Conservation (phyloP, 2,888 invertebrate species). For the Zygogramma bicolorata region DNA sequence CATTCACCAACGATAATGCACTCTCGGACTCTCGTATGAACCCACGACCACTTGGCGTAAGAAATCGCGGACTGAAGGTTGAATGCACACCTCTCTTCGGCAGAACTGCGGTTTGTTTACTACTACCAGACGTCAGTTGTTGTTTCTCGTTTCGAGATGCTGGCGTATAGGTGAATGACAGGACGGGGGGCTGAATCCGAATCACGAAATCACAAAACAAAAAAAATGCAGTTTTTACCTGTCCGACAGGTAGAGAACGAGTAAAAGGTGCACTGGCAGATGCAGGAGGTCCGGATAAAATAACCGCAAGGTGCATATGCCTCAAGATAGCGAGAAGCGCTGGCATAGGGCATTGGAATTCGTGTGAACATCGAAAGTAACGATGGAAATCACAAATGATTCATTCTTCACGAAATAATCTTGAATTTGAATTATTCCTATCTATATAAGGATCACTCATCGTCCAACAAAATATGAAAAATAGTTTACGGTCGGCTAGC, state of each 20-base stretch:
- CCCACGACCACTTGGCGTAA: neutral
- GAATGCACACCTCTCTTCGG: neutral
- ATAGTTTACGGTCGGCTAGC: too few species aligned
- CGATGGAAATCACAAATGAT: too few species aligned
- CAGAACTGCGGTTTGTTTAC: slow-evolving; percentile 5
- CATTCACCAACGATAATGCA: slow-evolving; percentile 1
- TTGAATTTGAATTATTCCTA: too few species aligned
- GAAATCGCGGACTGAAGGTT: neutral
- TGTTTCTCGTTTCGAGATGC: neutral
- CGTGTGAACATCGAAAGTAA: too few species aligned
- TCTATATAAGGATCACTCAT: too few species aligned
- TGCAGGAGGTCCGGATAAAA: neutral
- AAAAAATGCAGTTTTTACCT: slow-evolving; percentile 1
- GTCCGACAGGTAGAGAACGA: neutral
- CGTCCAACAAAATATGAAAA: too few species aligned
- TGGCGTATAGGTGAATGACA: neutral
- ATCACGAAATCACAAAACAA: neutral
- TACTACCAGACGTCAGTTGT: slow-evolving; percentile 9
- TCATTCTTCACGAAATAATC: too few species aligned
- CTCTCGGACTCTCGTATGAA: slow-evolving; percentile 1
- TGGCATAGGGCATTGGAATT: neutral
- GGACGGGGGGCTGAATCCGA: neutral
- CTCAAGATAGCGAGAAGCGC: neutral
- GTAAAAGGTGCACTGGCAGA: slow-evolving; percentile 2
- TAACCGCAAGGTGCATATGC: neutral